Evolutionary conservation across 2,888 invertebrate genomes (phyloP).

Genomic region (Tipula lateralis): DNA sequence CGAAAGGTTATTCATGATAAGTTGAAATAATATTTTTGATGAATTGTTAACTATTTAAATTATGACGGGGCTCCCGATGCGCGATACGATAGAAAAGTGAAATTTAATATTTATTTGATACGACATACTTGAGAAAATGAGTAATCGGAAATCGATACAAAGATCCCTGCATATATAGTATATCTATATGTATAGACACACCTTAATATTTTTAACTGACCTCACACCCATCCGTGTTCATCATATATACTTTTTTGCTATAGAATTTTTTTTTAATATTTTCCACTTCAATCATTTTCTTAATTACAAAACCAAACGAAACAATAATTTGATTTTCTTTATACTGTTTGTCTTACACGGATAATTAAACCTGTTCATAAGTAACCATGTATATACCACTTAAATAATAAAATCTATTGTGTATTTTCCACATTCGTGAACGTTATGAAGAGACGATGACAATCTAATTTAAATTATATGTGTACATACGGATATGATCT

Average conservation of each 20-base stretch:
- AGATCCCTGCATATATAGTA: no score
- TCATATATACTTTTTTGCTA: not conserved
- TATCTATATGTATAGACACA: no score
- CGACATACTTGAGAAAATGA: not conserved
- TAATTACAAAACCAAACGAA: not conserved
- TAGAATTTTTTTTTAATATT: not conserved
- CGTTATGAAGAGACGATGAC: slow-evolving; percentile 20
- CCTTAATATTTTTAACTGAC: not conserved
- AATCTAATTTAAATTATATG: slow-evolving; percentile 3
- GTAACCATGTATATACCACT: not conserved
- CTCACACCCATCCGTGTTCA: not conserved
- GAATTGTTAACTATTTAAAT: not conserved
- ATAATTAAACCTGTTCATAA: slow-evolving; percentile 24
- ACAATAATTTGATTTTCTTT: slow-evolving; percentile 9
- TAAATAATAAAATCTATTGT: slow-evolving; percentile 14
- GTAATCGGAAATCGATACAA: not conserved
- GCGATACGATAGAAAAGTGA: not conserved
- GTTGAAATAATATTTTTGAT: not conserved
- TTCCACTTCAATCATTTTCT: slow-evolving; percentile 24
- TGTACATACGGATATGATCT: slow-evolving; percentile 2
- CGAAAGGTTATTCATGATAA: not conserved
- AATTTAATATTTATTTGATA: not conserved
- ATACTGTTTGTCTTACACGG: slow-evolving; percentile 19
- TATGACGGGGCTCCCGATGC: not conserved
- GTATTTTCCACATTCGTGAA: slow-evolving; percentile 24